Percentiles rank a stretch among this genome's conserved stretches.
phyloP scores from a whole-genome alignment of 2,797 vertebrate genomes.

The Phaenicophaeus curvirostris region DNA sequence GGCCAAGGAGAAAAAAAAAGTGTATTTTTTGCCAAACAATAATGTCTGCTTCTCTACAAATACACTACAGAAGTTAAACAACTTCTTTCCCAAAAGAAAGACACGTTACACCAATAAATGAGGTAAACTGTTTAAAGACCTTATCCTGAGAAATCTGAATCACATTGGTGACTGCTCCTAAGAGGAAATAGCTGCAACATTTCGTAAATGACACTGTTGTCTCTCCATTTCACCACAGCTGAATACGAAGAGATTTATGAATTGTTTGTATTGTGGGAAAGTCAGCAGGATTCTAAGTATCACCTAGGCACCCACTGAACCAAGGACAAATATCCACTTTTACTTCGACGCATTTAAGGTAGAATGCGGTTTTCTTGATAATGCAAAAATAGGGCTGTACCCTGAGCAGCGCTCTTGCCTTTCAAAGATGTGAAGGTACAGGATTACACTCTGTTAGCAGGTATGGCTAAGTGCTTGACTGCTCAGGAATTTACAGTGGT shows the following conservation, averaged over 20 bases:
- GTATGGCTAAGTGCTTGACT: neutral
- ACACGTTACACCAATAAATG: neutral
- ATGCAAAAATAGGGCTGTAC: neutral
- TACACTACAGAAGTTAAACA: neutral
- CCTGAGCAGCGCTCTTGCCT: neutral
- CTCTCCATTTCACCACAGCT: neutral
- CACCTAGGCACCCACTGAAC: neutral
- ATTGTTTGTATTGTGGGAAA: neutral
- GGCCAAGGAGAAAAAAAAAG: neutral
- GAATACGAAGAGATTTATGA: neutral
- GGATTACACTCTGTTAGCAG: neutral
- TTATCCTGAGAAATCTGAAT: neutral
- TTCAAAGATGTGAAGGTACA: neutral
- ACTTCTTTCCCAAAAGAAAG: neutral
- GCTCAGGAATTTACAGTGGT: neutral
- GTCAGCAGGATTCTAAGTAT: neutral
- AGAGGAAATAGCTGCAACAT: neutral
- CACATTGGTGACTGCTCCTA: neutral
- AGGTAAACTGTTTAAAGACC: neutral
- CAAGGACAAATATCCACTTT: neutral
- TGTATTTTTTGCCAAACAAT: neutral
- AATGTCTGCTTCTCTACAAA: neutral
- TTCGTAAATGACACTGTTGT: neutral
- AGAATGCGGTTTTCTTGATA: neutral
- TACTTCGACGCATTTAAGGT: neutral